Base-by-base conservation (phyloP, 2,797 vertebrate genomes). In the Megaceryle alcyon region DNA sequence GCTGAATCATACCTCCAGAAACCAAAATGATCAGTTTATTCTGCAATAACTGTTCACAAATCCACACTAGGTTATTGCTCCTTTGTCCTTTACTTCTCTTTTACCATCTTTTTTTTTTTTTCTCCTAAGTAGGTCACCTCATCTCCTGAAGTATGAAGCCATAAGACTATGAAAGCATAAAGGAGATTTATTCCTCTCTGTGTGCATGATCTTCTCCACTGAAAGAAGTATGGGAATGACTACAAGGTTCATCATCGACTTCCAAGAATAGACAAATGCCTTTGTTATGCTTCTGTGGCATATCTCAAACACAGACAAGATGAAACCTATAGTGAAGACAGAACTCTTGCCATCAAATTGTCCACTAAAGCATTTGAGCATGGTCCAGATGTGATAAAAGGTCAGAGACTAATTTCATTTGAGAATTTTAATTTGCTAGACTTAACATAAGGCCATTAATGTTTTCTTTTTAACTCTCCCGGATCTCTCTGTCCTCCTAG, bases 81-180 rank as follows among this genome's bases (percentile, higher is more conserved):
- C 63, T 94, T 96, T 96, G 90, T 96, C 97, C 92, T 96, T 91
- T 94, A 85, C 75, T 96, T 96, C 83, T 88, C 85, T 94, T 94
- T 88, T 79, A 73, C 75, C 0, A 0, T 31, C 29, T 48, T 78
- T 64, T 66, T 86, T 79, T 72, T 64, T 68, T 85, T 25, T 33
- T 26, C 23, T 18, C 9, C 35, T 82, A 96, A 95, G 90, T 95
- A 94, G 94, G 93, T 95, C 90, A 94, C 79, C 77, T 95, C 86
- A 63, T 94, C 86, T 96, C 86, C 94, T 94, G 86, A 92, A 97
- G 54, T 88, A 97, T 88, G 92, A 97, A 97, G 82, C 91, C 4
- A 1, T 94, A 94, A 94, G 77, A 93, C 81, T 93, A 92, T 31
- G 82, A 92, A 95, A 96, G 83, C 94, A 91, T 97, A 96, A 96